These are phyloP conservation scores for Fragum whitleyi DNA, from an alignment of 2,888 invertebrate genomes.

Conservation along the genomic window DNA sequence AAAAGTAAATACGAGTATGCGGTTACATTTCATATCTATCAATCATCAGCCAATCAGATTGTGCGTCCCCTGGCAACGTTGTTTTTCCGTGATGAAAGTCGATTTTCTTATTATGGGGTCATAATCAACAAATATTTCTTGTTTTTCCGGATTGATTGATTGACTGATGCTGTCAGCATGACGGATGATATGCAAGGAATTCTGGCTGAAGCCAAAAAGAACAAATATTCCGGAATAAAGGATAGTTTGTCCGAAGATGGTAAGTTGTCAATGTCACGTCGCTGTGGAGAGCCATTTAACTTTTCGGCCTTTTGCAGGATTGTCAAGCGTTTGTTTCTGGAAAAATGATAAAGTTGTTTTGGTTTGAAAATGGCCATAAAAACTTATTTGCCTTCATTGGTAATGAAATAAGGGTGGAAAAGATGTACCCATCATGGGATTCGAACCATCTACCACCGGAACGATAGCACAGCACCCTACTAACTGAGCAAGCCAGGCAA, in stretches of 20 bases:
- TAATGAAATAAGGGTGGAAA: too few species aligned
- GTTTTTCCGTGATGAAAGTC: conserved; percentile 57
- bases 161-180: conserved; percentile 67
- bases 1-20: conserved; percentile 10
- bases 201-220: conserved; percentile 82
- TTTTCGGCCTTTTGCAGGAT: neutral
- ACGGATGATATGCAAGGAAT: conserved; percentile 80
- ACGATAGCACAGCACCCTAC: too few species aligned
- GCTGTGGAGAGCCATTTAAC: conserved; percentile 9
- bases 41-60: conserved; percentile 61
- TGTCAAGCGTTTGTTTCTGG: too few species aligned
- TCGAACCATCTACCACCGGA: too few species aligned
- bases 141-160: neutral
- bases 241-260: conserved; percentile 81
- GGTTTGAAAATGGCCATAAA: too few species aligned
- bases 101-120: conserved; percentile 44
- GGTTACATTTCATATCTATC: neutral
- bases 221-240: conserved; percentile 80
- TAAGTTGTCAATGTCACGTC: conserved; percentile 67
- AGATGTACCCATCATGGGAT: too few species aligned
- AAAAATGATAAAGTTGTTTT: too few species aligned
- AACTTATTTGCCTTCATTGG: too few species aligned
- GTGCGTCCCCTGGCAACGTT: conserved; percentile 75
- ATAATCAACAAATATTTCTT: conserved; percentile 19
- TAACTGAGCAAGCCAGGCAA: too few species aligned